These are phyloP conservation scores for Brachirus orientalis DNA, from an alignment of 2,113 vertebrate species.

Conservation along the genomic window DNA sequence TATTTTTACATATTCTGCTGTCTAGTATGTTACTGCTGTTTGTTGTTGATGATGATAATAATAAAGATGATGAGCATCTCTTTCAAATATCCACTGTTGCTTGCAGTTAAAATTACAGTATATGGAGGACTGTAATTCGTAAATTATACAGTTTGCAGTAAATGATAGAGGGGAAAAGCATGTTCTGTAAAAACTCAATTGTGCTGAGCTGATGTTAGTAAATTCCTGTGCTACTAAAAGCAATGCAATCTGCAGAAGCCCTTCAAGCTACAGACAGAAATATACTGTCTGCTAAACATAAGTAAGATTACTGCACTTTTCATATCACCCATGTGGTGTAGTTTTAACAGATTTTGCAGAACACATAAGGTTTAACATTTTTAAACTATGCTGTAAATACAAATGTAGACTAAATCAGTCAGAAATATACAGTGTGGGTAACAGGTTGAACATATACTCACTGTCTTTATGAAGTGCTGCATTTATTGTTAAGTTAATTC, in stretches of 20 bases:
- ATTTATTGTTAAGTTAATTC: conserved; percentile 71
- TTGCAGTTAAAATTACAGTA: conserved; percentile 29
- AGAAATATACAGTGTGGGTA: not conserved
- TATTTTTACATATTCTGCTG: not conserved
- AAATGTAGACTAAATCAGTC: too few species aligned
- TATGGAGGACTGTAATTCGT: conserved; percentile 16
- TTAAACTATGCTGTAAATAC: too few species aligned
- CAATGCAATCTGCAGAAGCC: conserved; percentile 9
- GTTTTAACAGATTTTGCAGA: not conserved
- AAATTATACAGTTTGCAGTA: conserved; percentile 48
- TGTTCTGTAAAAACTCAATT: conserved; percentile 16
- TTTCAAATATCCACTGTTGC: conserved; percentile 15
- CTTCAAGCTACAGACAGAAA: conserved; percentile 14
- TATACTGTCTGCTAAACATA: not conserved
- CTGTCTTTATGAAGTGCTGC: conserved; percentile 78
- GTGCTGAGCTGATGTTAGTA: conserved; percentile 3
- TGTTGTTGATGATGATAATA: not conserved
- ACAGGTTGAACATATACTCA: conserved; percentile 36
- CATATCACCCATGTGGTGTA: not conserved
- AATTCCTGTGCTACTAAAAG: too few species aligned
- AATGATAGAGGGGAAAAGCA: conserved; percentile 35
- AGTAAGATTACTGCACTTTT: conserved; percentile 1
- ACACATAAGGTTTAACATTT: too few species aligned
- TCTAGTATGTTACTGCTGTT: not conserved
- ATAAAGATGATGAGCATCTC: conserved; percentile 20